Evolutionary conservation across 2,797 vertebrate species (phyloP).

Genomic region (Artibeus lituratus): DNA sequence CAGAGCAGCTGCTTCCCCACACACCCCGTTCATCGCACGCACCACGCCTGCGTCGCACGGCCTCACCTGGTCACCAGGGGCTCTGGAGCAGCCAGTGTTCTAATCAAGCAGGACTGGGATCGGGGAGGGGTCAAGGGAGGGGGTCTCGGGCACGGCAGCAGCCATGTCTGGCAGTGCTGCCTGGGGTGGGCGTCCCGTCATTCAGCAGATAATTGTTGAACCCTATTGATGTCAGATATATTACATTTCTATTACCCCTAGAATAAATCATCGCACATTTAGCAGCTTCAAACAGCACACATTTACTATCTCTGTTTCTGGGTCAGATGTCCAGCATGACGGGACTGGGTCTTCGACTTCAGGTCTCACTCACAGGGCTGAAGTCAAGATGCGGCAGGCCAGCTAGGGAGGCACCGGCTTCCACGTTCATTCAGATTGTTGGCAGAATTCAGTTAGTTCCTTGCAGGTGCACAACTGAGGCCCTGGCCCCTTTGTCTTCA

Average conservation of each 20-base stretch:
- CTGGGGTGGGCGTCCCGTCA: accelerated
- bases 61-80: background rate
- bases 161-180: background rate
- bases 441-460: constrained; percentile 25
- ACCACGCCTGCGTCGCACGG: accelerated
- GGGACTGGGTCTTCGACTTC: background rate
- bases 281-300: background rate
- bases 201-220: background rate
- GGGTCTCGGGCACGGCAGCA: background rate
- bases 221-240: background rate
- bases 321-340: background rate
- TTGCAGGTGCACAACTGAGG: background rate
- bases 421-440: background rate
- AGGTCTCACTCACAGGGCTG: background rate
- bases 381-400: background rate
- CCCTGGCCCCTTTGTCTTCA: background rate
- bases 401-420: background rate
- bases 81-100: background rate
- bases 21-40: no score
- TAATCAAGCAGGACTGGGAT: background rate
- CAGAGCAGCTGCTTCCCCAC: background rate
- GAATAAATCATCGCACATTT: background rate
- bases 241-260: background rate
- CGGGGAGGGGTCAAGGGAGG: accelerated
- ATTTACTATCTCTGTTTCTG: background rate